Evolutionary conservation across 2,797 vertebrate species (phyloP).

Genomic region (Gephyroberyx darwinii): DNA sequence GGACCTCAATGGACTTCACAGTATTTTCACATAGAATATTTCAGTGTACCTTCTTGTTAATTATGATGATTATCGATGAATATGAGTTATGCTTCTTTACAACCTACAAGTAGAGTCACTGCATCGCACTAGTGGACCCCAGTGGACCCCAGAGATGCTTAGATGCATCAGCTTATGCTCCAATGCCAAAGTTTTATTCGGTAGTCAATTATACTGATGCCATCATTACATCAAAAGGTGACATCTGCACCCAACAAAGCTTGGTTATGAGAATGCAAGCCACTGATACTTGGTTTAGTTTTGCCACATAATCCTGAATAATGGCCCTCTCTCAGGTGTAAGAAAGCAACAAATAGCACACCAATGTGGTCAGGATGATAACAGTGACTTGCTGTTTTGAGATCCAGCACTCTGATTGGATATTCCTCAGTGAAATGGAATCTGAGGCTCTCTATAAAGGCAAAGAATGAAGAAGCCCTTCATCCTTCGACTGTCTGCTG

Average conservation of each 20-base stretch:
- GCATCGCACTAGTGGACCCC: conserved; percentile 11
- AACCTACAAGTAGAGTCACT: conserved; percentile 47
- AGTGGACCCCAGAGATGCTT: background rate
- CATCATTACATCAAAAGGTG: conserved; percentile 32
- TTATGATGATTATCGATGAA: background rate
- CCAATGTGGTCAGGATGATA: conserved; percentile 61
- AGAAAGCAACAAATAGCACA: conserved; percentile 69
- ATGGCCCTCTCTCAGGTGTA: conserved; percentile 49
- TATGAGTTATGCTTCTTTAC: conserved; percentile 13
- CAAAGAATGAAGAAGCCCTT: conserved; percentile 17
- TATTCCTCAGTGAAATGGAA: conserved; percentile 27
- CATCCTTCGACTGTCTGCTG: conserved; percentile 40
- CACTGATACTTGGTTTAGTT: conserved; percentile 56
- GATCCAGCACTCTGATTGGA: conserved; percentile 72
- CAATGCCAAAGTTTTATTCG: conserved; percentile 26
- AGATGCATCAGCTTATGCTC: conserved; percentile 12
- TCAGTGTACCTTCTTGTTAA: conserved; percentile 19
- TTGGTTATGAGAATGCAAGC: conserved; percentile 52
- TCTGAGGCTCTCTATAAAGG: conserved; percentile 65
- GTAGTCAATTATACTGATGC: conserved; percentile 4
- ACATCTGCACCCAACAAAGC: conserved; percentile 27
- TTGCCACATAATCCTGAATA: conserved; percentile 69
- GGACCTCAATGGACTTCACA: conserved; percentile 24
- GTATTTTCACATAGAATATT: conserved; percentile 13
- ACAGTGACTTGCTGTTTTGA: conserved; percentile 66